Percentiles rank a stretch among this genome's conserved stretches.
Conservation (phyloP, 2,888 invertebrate species). For the Cartodere bifasciata region DNA sequence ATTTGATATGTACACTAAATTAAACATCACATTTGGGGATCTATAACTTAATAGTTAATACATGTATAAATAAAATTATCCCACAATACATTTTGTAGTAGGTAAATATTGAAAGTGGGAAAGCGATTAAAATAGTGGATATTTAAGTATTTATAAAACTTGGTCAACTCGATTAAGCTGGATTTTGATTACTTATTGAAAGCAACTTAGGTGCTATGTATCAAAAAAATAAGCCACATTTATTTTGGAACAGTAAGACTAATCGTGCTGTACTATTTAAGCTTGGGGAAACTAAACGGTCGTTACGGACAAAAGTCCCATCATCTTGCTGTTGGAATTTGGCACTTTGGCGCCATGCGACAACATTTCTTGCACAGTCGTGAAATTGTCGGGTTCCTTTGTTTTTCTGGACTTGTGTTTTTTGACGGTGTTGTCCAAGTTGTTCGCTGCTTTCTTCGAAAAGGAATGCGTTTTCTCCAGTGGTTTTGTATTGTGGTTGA, state of each 20-base stretch:
- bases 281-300: slow-evolving; percentile 31
- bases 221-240: slow-evolving; percentile 16
- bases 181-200: no score
- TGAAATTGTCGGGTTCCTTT: slow-evolving; percentile 38
- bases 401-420: slow-evolving; percentile 33
- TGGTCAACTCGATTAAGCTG: no score
- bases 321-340: slow-evolving; percentile 39
- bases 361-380: slow-evolving; percentile 45
- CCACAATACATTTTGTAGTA: slow-evolving; percentile 10
- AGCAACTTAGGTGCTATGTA: no score
- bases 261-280: no score
- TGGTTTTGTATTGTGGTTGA: slow-evolving; percentile 16
- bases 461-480: slow-evolving; percentile 23
- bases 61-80: no score
- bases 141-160: no score
- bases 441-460: slow-evolving; percentile 32
- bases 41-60: neutral
- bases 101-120: no score
- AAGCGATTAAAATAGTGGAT: no score
- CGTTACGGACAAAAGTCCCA: slow-evolving; percentile 43
- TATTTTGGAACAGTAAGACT: no score
- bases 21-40: slow-evolving; percentile 25
- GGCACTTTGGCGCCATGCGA: slow-evolving; percentile 36
- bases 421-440: slow-evolving; percentile 36
- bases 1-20: slow-evolving; percentile 28